A percentile compares a stretch with the other conserved stretches of the same genome.
These are phyloP conservation scores for Melanocharis versteri DNA, from an alignment of 2,113 vertebrate species.

Conservation along the genomic window DNA sequence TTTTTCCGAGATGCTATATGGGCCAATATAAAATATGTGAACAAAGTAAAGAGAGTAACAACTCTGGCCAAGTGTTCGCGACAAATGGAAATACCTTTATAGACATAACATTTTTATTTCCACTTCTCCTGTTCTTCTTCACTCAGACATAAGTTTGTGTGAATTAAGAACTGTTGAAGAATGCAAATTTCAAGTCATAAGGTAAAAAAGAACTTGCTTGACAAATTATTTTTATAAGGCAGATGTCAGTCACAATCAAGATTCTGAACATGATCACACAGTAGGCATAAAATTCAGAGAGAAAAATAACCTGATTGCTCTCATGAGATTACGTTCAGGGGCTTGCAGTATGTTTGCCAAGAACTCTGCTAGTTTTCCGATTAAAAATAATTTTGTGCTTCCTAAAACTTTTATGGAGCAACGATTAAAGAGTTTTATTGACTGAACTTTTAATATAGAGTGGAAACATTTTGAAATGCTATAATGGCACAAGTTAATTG, in stretches of 20 bases:
- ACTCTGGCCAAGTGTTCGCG: not conserved
- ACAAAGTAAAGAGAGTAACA: not conserved
- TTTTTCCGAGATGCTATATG: not conserved
- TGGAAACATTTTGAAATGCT: not conserved
- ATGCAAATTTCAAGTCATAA: not conserved
- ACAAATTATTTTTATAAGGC: not conserved
- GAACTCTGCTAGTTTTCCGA: not conserved
- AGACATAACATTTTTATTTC: not conserved
- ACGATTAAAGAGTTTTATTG: not conserved
- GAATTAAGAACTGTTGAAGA: not conserved
- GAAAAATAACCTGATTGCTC: not conserved
- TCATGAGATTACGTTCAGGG: not conserved
- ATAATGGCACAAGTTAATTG: not conserved
- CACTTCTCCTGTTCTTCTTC: not conserved
- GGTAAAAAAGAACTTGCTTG: not conserved
- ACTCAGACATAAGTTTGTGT: not conserved
- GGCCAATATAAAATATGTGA: not conserved
- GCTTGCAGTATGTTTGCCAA: not conserved
- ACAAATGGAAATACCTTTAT: not conserved
- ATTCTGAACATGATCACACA: not conserved
- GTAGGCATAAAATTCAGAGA: not conserved
- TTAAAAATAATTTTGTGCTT: constrained; percentile 28
- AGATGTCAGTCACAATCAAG: not conserved
- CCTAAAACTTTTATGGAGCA: not conserved
- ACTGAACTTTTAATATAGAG: not conserved